phyloP scores from a whole-genome alignment of 2,113 vertebrate species.

The Nothocercus julius region DNA sequence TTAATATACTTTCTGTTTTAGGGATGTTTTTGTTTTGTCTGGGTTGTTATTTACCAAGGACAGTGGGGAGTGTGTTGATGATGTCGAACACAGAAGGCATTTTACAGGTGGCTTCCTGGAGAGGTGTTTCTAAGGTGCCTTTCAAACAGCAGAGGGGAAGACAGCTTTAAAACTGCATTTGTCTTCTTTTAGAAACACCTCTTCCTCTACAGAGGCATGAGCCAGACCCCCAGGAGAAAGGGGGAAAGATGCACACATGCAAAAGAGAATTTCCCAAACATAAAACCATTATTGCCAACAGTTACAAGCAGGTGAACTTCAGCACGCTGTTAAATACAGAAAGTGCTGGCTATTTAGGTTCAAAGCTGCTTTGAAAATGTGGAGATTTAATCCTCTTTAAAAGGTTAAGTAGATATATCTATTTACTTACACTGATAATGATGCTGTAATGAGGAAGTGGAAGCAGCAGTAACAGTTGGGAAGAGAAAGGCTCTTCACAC shows the following conservation, averaged over 20 bases:
- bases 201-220: neutral
- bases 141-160: neutral
- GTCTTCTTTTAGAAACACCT: neutral
- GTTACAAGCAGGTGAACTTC: neutral
- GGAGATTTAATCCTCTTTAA: neutral
- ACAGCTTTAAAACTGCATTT: neutral
- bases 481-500: neutral
- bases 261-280: neutral
- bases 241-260: neutral
- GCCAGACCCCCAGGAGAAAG: neutral
- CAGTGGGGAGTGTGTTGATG: neutral
- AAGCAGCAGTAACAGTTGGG: neutral
- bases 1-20: neutral
- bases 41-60: neutral
- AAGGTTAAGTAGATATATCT: slow-evolving; percentile 19
- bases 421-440: slow-evolving; percentile 29
- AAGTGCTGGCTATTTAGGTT: neutral
- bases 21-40: neutral
- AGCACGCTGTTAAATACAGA: neutral
- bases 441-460: neutral
- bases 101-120: neutral
- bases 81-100: neutral
- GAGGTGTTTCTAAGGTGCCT: neutral
- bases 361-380: neutral
- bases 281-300: neutral